These are phyloP conservation scores for Brachyrhaphis roseni DNA, from an alignment of 2,797 vertebrate species.

Conservation along the genomic window DNA sequence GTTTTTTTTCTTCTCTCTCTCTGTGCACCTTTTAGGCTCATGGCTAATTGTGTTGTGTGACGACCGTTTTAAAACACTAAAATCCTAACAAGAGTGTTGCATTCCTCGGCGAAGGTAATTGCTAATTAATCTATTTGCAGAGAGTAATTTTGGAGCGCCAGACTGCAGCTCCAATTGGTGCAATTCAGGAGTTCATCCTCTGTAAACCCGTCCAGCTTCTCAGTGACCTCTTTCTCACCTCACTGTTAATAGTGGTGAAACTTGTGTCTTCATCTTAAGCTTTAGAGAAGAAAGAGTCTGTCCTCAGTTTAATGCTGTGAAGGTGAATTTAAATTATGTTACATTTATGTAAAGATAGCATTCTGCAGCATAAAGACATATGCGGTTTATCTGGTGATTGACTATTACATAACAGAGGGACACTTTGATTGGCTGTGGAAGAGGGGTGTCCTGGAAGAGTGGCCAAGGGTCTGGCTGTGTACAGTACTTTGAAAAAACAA, in stretches of 20 bases:
- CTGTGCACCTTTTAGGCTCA: background rate
- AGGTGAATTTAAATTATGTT: background rate
- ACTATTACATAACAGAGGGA: constrained; percentile 48
- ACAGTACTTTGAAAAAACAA: background rate
- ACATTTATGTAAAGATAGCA: background rate
- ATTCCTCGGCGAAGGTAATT: background rate
- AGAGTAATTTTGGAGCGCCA: constrained; percentile 4
- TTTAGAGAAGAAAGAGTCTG: background rate
- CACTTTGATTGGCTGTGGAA: constrained; percentile 54
- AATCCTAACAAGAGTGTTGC: background rate
- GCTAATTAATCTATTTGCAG: background rate
- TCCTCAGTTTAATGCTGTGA: background rate
- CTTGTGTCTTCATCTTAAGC: background rate
- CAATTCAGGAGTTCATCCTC: constrained; percentile 34
- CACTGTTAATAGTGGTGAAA: background rate
- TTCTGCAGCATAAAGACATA: constrained; percentile 5
- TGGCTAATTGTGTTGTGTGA: background rate
- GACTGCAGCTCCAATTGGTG: constrained; percentile 19
- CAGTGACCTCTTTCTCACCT: constrained; percentile 12
- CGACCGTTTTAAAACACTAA: background rate
- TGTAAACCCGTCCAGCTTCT: constrained; percentile 15
- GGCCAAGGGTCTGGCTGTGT: background rate
- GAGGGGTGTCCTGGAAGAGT: constrained; percentile 13
- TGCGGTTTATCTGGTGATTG: constrained; percentile 46
- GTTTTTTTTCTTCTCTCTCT: background rate